Percentiles rank a stretch among this genome's conserved stretches.
These are phyloP conservation scores for Hymenochirus boettgeri DNA, from an alignment of 2,113 vertebrate genomes.

Conservation along the genomic window DNA sequence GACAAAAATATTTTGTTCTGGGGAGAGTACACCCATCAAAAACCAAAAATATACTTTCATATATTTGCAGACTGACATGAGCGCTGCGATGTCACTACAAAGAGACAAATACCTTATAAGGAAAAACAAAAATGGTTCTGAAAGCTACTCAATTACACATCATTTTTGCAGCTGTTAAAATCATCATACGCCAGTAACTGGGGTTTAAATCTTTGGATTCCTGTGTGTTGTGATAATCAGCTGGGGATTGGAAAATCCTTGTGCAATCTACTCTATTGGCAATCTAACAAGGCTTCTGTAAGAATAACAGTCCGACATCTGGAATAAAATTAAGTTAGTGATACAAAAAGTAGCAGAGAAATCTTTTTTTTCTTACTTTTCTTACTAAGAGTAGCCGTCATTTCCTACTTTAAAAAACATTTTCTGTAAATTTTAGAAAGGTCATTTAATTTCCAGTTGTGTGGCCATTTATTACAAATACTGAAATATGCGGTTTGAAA, in stretches of 20 bases:
- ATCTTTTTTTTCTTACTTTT: slow-evolving; percentile 51
- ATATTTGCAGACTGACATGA: no score
- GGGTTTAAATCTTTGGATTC: slow-evolving; percentile 61
- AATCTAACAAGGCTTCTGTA: slow-evolving; percentile 63
- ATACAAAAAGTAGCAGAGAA: slow-evolving; percentile 58
- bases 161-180: slow-evolving; percentile 65
- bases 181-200: slow-evolving; percentile 49
- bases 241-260: slow-evolving; percentile 65
- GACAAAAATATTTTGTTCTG: no score
- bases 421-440: not conserved
- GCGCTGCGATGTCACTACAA: no score
- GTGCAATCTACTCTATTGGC: slow-evolving; percentile 56
- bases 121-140: slow-evolving; percentile 43
- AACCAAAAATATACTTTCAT: no score
- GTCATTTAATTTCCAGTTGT: no score
- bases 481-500: no score
- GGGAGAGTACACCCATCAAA: no score
- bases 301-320: slow-evolving; percentile 68
- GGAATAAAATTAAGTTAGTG: slow-evolving; percentile 58
- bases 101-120: slow-evolving; percentile 67
- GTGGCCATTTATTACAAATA: no score
- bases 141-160: slow-evolving; percentile 52
- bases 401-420: slow-evolving; percentile 4
- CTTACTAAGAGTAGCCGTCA: slow-evolving; percentile 31
- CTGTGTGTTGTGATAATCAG: slow-evolving; percentile 67